Conservation (phyloP, 2,888 invertebrate species). For the Cephus nigrinus region DNA sequence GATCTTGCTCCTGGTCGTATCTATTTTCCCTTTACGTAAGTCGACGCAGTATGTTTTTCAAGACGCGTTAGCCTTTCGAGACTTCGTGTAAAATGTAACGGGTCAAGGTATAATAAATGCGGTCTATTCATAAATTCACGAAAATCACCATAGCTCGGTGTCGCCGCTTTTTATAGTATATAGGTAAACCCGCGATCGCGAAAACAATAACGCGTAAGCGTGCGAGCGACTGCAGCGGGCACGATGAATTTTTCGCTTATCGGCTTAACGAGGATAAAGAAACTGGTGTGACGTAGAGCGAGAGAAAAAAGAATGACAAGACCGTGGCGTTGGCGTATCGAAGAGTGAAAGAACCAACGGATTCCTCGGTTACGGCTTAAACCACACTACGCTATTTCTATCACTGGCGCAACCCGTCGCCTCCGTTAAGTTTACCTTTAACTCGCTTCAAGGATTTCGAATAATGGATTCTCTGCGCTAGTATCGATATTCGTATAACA, state of each 20-base stretch:
- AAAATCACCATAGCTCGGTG: slow-evolving; percentile 22
- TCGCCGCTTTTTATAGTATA: neutral
- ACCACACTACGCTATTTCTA: neutral
- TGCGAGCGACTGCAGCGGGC: neutral
- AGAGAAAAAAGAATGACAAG: neutral
- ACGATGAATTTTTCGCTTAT: neutral
- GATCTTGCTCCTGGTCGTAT: neutral
- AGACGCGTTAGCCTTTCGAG: neutral
- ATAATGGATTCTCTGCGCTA: neutral
- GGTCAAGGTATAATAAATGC: slow-evolving; percentile 24
- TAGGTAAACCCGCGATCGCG: neutral
- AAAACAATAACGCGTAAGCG: neutral
- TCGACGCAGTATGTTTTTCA: neutral
- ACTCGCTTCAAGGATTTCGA: neutral
- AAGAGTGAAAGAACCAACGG: neutral
- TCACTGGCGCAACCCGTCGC: neutral
- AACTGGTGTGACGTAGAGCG: neutral
- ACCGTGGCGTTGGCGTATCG: neutral
- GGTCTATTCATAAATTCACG: slow-evolving; percentile 24
- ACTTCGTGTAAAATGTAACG: slow-evolving; percentile 16
- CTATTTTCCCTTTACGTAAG: neutral
- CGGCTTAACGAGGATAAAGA: neutral
- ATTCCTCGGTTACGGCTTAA: neutral
- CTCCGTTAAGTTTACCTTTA: neutral
- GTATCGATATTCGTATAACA: neutral